A percentile compares a stretch with the other conserved stretches of the same genome.
phyloP scores from a whole-genome alignment of 1,140 invertebrate species.

The Drosophila eugracilis region DNA sequence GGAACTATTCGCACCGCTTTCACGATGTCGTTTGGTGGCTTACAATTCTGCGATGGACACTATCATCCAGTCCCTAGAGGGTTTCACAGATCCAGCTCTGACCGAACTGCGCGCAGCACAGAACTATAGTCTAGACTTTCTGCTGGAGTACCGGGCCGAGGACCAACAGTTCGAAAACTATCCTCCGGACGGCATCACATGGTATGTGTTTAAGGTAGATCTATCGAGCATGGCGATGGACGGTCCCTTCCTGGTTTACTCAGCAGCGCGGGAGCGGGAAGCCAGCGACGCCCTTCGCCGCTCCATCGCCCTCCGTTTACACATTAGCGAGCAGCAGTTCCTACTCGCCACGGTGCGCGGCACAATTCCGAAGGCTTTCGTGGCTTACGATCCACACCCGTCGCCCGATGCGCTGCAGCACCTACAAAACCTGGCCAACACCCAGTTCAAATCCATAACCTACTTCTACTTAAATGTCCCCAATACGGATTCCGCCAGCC shows the following conservation, averaged over 20 bases:
- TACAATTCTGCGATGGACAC: conserved; percentile 89
- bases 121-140: conserved; percentile 86
- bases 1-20: conserved; percentile 86
- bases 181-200: conserved; percentile 88
- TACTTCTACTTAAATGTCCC: conserved; percentile 88
- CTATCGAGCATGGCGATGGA: conserved; percentile 87
- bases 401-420: conserved; percentile 62
- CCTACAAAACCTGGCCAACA: conserved; percentile 64
- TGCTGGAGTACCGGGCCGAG: conserved; percentile 89
- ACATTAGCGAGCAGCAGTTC: conserved; percentile 70
- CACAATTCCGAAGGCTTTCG: conserved; percentile 63
- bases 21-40: conserved; percentile 90
- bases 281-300: conserved; percentile 88
- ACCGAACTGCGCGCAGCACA: conserved; percentile 69
- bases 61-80: conserved; percentile 90
- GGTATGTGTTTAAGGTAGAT: conserved; percentile 89
- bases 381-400: conserved; percentile 68
- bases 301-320: conserved; percentile 84
- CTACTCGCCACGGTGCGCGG: conserved; percentile 83
- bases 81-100: conserved; percentile 86
- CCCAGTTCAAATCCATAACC: conserved; percentile 86
- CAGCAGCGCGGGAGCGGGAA: conserved; percentile 85
- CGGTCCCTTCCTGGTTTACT: conserved; percentile 87
- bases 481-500: conserved; percentile 86
- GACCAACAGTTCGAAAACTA: conserved; percentile 89